Percentiles rank a stretch among this genome's conserved stretches.
Evolutionary conservation across 2,797 vertebrate species (phyloP).

Genomic region (Rhyacichthys aspro): DNA sequence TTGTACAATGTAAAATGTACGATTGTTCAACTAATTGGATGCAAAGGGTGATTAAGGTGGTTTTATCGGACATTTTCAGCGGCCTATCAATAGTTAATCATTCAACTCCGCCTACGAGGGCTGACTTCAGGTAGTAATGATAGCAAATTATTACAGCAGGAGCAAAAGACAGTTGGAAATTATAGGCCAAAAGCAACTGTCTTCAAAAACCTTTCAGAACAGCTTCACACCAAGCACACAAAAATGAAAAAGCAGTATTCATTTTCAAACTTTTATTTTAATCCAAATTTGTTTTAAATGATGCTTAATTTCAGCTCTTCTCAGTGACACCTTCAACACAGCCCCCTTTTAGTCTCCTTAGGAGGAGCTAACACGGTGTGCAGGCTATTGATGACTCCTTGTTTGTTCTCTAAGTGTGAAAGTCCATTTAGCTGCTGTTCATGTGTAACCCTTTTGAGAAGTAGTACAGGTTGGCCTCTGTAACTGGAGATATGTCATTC

Average conservation of each 20-base stretch:
- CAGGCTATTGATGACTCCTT: conserved; percentile 17
- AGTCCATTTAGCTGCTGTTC: conserved; percentile 51
- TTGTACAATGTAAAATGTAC: too few relatives aligned
- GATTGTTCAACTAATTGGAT: too few relatives aligned
- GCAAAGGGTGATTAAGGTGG: too few relatives aligned
- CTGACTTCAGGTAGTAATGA: too few relatives aligned
- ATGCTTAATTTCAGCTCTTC: conserved; percentile 7
- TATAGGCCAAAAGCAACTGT: too few relatives aligned
- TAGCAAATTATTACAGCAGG: too few relatives aligned
- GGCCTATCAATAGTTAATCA: too few relatives aligned
- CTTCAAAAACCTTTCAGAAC: not conserved
- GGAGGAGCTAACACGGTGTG: conserved; percentile 7
- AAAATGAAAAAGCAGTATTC: not conserved
- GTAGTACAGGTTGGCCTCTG: conserved; percentile 48
- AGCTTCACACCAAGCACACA: not conserved
- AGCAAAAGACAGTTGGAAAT: too few relatives aligned
- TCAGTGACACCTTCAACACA: conserved; percentile 11
- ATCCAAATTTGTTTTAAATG: not conserved
- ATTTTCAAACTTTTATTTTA: not conserved
- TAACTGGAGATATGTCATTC: conserved; percentile 77
- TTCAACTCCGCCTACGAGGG: too few relatives aligned
- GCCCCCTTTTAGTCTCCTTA: conserved; percentile 4
- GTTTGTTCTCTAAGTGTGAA: conserved; percentile 50
- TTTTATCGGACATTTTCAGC: too few relatives aligned
- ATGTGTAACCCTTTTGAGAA: conserved; percentile 34